phyloP scores from a whole-genome alignment of 2,113 vertebrate species.

The Solea senegalensis region DNA sequence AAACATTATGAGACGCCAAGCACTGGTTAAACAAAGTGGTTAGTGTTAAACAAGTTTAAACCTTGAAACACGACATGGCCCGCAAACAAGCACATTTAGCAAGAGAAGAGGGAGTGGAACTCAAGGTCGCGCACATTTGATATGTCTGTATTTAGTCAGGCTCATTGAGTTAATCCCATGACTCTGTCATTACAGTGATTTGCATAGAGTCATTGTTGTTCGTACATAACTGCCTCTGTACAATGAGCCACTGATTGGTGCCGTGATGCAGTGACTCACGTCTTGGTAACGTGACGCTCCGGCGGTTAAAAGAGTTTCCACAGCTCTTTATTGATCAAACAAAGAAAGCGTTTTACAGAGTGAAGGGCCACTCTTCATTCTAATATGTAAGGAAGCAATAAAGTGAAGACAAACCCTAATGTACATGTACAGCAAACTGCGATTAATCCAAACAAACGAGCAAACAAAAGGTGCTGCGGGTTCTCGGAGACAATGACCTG shows the following conservation, averaged over 20 bases:
- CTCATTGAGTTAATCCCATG: too few species aligned
- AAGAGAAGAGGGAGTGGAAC: background rate
- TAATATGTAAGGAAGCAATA: slow-evolving; percentile 1
- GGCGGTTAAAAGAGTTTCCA: background rate
- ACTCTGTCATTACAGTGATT: too few species aligned
- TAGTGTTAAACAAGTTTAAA: slow-evolving; percentile 17
- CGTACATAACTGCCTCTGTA: too few species aligned
- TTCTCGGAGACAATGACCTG: background rate
- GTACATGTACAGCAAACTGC: too few species aligned
- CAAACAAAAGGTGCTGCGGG: background rate
- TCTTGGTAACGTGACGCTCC: background rate
- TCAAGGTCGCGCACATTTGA: background rate
- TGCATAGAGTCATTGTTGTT: too few species aligned
- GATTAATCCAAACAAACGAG: background rate
- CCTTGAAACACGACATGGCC: slow-evolving; percentile 31
- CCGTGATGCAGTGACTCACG: background rate
- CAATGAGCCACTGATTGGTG: background rate
- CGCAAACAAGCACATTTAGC: slow-evolving; percentile 29
- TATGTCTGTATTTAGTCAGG: too few species aligned
- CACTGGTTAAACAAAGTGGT: slow-evolving; percentile 37
- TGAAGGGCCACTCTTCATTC: background rate
- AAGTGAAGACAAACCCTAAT: background rate
- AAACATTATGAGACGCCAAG: slow-evolving; percentile 56
- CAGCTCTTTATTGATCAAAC: slow-evolving; percentile 8
- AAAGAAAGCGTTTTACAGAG: slow-evolving; percentile 9